Percentiles rank a stretch among this genome's conserved stretches.
phyloP scores from a whole-genome alignment of 2,888 invertebrate species.

The Neoscelio sp. region DNA sequence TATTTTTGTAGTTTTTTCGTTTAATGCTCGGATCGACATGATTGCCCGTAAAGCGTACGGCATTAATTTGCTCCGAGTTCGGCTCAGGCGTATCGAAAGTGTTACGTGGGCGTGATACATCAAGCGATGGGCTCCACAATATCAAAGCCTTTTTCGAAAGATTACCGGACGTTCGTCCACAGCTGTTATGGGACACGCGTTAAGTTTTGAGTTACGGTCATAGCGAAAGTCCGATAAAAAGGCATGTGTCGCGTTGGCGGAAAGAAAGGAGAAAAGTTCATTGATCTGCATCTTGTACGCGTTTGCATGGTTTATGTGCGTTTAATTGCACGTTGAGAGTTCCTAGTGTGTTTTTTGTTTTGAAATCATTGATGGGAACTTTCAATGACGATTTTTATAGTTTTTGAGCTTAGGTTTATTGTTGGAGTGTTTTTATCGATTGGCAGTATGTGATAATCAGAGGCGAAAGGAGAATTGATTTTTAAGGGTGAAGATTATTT shows the following conservation, averaged over 20 bases:
- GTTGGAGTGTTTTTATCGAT: no score
- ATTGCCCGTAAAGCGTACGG: slow-evolving; percentile 25
- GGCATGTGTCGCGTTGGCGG: slow-evolving; percentile 15
- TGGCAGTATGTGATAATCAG: no score
- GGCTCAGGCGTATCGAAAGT: slow-evolving; percentile 46
- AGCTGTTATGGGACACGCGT: no score
- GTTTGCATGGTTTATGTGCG: slow-evolving; percentile 2
- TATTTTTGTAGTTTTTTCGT: slow-evolving; percentile 26
- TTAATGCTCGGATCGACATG: slow-evolving; percentile 2
- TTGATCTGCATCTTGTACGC: slow-evolving; percentile 11
- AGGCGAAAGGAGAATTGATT: no score
- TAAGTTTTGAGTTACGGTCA: background rate
- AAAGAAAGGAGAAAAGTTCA: slow-evolving; percentile 11
- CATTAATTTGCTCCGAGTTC: slow-evolving; percentile 44
- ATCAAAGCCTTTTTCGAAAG: slow-evolving; percentile 2
- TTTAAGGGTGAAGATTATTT: no score
- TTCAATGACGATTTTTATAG: no score
- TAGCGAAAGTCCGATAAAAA: slow-evolving; percentile 23
- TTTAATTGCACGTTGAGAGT: slow-evolving; percentile 1
- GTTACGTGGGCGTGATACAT: slow-evolving; percentile 57
- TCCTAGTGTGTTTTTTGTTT: no score
- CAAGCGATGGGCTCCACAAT: slow-evolving; percentile 16
- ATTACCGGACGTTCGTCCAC: no score
- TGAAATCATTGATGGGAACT: no score
- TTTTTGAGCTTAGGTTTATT: no score